Percentiles rank a stretch among this genome's conserved stretches.
Conservation (phyloP, 2,113 vertebrate genomes). For the Paramisgurnus dabryanus region DNA sequence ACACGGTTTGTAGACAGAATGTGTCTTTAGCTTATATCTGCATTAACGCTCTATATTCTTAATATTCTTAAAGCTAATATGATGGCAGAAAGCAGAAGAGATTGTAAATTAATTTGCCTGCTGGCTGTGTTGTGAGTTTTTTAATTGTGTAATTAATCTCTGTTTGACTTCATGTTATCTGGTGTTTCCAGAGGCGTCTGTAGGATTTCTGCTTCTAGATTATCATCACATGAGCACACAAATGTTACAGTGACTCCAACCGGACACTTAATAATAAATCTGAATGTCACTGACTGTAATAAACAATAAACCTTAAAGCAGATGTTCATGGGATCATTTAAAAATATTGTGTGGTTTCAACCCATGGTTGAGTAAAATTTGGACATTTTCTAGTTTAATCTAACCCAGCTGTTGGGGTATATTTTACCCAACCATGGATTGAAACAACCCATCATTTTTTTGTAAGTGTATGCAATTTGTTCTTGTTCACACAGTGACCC, state of each 20-base stretch:
- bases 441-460: no score
- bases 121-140: conserved; percentile 4
- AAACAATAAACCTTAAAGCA: no score
- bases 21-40: neutral
- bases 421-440: no score
- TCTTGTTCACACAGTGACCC: no score
- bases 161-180: conserved; percentile 32
- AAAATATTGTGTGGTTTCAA: no score
- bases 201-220: neutral
- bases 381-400: no score
- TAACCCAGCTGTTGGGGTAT: no score
- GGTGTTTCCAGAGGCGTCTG: conserved; percentile 3
- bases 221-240: conserved; percentile 4
- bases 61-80: neutral
- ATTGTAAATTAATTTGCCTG: neutral
- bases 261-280: neutral
- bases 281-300: no score
- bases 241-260: neutral
- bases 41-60: neutral
- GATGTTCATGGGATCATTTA: no score
- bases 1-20: no score
- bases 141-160: conserved; percentile 33
- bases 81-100: neutral
- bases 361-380: no score
- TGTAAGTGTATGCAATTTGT: no score